Conservation (phyloP, 2,797 vertebrate species). For the Onychomys torridus region DNA sequence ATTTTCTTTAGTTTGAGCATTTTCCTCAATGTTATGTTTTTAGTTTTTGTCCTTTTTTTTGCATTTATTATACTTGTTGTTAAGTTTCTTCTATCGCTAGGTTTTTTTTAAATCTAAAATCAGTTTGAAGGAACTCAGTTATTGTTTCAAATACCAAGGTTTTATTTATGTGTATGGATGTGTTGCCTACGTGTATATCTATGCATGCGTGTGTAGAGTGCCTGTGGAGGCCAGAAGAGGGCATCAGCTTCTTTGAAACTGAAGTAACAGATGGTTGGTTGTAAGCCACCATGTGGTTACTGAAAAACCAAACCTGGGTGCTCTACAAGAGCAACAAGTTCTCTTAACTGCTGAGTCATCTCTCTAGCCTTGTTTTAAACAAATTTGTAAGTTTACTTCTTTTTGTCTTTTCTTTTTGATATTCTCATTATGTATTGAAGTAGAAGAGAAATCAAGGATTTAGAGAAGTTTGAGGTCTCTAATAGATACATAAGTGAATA, state of each 20-base stretch:
- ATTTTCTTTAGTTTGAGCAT: background rate
- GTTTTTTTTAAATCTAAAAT: background rate
- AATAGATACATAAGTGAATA: background rate
- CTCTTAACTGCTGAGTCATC: background rate
- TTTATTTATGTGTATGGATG: background rate
- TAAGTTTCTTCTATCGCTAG: background rate
- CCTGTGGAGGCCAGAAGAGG: background rate
- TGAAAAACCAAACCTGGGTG: background rate
- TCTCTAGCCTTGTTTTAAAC: background rate
- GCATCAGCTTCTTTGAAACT: background rate
- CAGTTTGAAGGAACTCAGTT: background rate
- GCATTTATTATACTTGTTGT: background rate
- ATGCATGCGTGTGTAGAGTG: background rate
- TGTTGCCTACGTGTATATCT: background rate
- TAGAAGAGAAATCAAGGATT: background rate
- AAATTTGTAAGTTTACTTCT: background rate
- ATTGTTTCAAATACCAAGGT: background rate
- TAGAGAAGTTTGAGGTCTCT: background rate
- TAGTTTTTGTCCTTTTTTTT: too few relatives aligned
- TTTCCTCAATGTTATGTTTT: background rate
- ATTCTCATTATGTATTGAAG: background rate
- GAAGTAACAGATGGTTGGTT: too few relatives aligned
- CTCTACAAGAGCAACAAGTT: too few relatives aligned
- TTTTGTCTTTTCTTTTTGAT: background rate
- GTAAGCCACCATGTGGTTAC: background rate